A percentile compares a stretch with the other conserved stretches of the same genome.
phyloP scores from a whole-genome alignment of 2,888 invertebrate genomes.

The Sarcophaga subvicina region DNA sequence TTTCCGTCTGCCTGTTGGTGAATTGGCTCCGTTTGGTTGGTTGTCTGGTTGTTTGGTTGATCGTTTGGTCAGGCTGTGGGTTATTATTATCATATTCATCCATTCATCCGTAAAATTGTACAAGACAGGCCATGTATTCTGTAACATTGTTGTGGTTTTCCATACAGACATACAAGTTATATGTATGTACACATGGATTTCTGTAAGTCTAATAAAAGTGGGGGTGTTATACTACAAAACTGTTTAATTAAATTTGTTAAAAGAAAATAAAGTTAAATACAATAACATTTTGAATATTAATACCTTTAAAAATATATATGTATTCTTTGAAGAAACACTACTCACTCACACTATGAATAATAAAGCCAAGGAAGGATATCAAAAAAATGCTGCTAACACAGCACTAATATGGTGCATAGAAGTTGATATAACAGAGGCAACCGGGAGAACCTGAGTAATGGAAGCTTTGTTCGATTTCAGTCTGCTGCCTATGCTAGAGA shows the following conservation, averaged over 20 bases:
- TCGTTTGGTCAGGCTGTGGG: conserved; percentile 55
- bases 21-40: conserved; percentile 18
- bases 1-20: conserved; percentile 28
- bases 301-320: too few species aligned
- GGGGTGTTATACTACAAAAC: conserved; percentile 14
- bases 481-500: too few species aligned
- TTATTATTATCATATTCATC: conserved; percentile 67
- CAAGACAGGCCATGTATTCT: conserved; percentile 64
- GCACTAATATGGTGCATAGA: too few species aligned
- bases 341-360: too few species aligned
- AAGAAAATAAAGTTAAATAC: conserved; percentile 7
- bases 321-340: too few species aligned
- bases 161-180: neutral
- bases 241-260: conserved; percentile 25
- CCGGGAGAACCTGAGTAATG: too few species aligned
- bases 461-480: too few species aligned
- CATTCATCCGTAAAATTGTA: conserved; percentile 68
- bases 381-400: too few species aligned
- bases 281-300: neutral
- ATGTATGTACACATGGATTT: neutral
- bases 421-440: too few species aligned
- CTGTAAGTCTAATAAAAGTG: conserved; percentile 4
- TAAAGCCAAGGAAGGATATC: too few species aligned
- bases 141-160: conserved; percentile 59
- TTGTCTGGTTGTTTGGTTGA: conserved; percentile 11